Evolutionary conservation across 2,797 vertebrate genomes (phyloP).

Genomic region (Clarias platycephalus): DNA sequence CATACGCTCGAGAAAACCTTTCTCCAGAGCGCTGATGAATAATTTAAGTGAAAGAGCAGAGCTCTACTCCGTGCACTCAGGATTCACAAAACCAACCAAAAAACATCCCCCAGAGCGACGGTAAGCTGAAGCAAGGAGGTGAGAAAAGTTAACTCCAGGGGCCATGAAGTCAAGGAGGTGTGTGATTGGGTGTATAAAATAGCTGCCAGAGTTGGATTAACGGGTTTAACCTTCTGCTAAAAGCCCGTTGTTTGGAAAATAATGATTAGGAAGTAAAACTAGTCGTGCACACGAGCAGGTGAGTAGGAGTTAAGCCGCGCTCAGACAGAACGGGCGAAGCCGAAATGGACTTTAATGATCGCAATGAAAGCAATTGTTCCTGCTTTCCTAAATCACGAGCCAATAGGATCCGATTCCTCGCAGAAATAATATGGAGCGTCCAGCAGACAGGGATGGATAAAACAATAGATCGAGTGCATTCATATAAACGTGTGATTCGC

Average conservation of each 20-base stretch:
- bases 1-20: constrained; percentile 24
- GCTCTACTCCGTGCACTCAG: background rate
- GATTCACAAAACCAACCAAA: constrained; percentile 3
- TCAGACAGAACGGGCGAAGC: background rate
- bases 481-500: background rate
- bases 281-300: background rate
- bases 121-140: background rate
- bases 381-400: background rate
- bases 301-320: background rate
- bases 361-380: no score
- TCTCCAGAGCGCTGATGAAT: constrained; percentile 37
- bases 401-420: background rate
- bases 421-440: background rate
- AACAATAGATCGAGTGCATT: background rate
- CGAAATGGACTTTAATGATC: background rate
- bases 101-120: background rate
- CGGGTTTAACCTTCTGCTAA: background rate
- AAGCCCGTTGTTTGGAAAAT: background rate
- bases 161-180: constrained; percentile 6
- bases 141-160: constrained; percentile 13
- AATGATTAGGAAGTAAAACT: constrained; percentile 4
- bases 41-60: constrained; percentile 22
- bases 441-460: background rate
- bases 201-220: background rate
- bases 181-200: background rate